Base-by-base conservation (phyloP, 2,113 vertebrate genomes). In the Dromas ardeola region DNA sequence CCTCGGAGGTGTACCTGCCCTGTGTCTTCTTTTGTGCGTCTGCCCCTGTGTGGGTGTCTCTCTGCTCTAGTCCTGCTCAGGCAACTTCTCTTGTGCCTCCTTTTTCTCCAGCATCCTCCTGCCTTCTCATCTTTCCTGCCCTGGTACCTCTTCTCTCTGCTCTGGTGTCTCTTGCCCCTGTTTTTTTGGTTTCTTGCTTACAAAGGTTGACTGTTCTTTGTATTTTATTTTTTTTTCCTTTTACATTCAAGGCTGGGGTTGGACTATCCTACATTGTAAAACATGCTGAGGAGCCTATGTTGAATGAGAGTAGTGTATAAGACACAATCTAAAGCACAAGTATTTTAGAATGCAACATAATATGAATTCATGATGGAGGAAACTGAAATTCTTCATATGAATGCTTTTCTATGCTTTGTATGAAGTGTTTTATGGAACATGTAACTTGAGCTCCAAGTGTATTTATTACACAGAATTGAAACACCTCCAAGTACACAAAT, bases 1-100 rank as follows among this genome's bases (percentile, higher is more conserved):
- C 6, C 21, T 71, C 1, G 0, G 27, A 65, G 40, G 25, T 1
- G 1, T 49, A 36, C 27, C 6, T 27, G 11, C 13, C 5, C 23
- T 22, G 7, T 11, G 15, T 22, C 30, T n/a, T 62, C 53, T 55
- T 90, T 16, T 30, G 23, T 76, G 47, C 1, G 2, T 55, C 29
- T 49, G 45, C 14, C 9, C 21, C 30, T 42, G 12, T 1, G 0
- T 56, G 21, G 7, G 30, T 56, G 5, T 63, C 25, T 62, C 15
- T 55, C 42, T 70, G 42, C 30, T 42, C 16, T 49, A 32, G 25
- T 30, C 20, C 29, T 29, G 19, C n/a, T 67, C n/a, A n/a, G 29
- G 42, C 49, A 72, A 36, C 14, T 91, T 62, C 25, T 40, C 19
- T 47, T 34, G 25, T 12, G 53, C 29, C 71, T 62, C 8, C 16